These are phyloP conservation scores for Nomada hirtipes DNA, from an alignment of 2,888 invertebrate genomes.

Conservation along the genomic window DNA sequence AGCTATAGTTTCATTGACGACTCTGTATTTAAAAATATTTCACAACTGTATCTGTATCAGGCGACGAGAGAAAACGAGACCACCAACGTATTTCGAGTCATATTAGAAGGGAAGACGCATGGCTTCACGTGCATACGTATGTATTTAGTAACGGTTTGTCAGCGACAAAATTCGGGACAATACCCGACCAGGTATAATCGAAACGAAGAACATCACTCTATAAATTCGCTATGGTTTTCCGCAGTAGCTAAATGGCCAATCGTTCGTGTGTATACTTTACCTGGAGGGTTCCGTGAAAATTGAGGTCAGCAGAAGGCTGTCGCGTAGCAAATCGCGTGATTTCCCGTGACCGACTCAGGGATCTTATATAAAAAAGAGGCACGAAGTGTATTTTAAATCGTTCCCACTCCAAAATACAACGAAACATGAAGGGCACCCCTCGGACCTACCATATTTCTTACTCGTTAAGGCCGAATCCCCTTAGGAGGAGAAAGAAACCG, in stretches of 20 bases:
- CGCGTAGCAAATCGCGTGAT: slow-evolving; percentile 71
- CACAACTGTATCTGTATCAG: neutral
- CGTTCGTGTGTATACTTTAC: slow-evolving; percentile 18
- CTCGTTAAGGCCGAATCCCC: neutral
- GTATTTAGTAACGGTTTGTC: slow-evolving; percentile 74
- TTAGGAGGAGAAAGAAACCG: no score
- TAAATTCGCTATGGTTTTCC: slow-evolving; percentile 78
- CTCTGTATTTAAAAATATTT: neutral
- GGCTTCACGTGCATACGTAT: neutral
- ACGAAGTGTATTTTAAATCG: slow-evolving; percentile 46
- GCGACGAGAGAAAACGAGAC: neutral
- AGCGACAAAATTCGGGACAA: slow-evolving; percentile 66
- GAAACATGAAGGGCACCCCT: neutral
- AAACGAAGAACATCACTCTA: slow-evolving; percentile 66
- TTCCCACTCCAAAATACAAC: slow-evolving; percentile 31
- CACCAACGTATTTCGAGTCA: slow-evolving; percentile 6
- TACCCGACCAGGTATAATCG: slow-evolving; percentile 32
- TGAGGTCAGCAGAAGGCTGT: slow-evolving; percentile 48
- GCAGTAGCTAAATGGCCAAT: slow-evolving; percentile 67
- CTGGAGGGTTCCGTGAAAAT: slow-evolving; percentile 38
- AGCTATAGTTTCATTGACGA: neutral
- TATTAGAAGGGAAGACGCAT: neutral
- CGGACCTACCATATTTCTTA: neutral
- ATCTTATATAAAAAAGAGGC: slow-evolving; percentile 1
- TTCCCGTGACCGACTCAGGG: slow-evolving; percentile 62